Conservation (phyloP, 1,140 invertebrate genomes). For the Pygmarrhopalites habei region DNA sequence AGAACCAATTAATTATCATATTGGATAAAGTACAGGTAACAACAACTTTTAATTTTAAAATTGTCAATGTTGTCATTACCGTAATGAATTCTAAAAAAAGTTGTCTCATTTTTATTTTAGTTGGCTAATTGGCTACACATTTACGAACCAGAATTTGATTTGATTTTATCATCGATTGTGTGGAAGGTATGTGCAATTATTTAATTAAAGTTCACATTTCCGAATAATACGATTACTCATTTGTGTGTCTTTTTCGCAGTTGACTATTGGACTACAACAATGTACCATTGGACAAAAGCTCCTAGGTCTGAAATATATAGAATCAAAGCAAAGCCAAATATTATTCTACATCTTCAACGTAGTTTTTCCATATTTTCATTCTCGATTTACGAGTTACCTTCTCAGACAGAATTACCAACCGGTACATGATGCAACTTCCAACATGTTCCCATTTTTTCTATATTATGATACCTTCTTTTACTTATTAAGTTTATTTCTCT, state of each 20-base stretch:
- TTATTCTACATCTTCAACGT: conserved; percentile 26
- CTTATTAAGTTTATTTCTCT: not conserved
- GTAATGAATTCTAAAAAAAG: too few relatives aligned
- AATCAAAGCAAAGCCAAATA: conserved; percentile 46
- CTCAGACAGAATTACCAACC: conserved; percentile 6
- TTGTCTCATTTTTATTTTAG: not conserved
- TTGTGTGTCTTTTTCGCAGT: conserved; percentile 46
- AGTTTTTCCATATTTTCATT: conserved; percentile 23
- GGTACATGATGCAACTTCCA: not conserved
- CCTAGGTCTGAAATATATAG: conserved; percentile 53
- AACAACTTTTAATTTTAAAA: too few relatives aligned
- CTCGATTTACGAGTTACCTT: too few relatives aligned
- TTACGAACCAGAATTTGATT: conserved; percentile 17
- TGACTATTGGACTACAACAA: conserved; percentile 43
- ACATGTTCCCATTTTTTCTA: not conserved
- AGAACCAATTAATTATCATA: not conserved
- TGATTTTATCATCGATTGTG: conserved; percentile 6
- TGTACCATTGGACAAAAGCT: conserved; percentile 57
- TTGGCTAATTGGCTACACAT: not conserved
- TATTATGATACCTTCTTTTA: not conserved
- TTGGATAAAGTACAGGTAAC: conserved; percentile 11
- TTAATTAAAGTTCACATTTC: not conserved
- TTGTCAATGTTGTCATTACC: too few relatives aligned
- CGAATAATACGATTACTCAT: not conserved
- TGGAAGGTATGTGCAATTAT: conserved; percentile 23